phyloP scores from a whole-genome alignment of 1,140 invertebrate genomes.

The Meteorus sp. region DNA sequence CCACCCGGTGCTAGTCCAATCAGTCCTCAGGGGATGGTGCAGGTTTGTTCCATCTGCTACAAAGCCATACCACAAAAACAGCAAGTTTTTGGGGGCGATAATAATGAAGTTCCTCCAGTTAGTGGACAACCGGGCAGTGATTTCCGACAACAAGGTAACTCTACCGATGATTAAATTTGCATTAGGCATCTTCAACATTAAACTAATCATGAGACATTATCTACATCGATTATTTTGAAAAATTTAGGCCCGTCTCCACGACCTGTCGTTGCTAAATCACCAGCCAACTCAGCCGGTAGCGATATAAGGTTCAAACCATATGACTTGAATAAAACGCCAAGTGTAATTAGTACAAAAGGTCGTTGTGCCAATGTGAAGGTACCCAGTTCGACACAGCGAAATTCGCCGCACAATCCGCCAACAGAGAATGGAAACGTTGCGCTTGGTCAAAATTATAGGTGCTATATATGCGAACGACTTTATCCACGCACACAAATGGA shows the following conservation, averaged over 20 bases:
- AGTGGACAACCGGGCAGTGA: conserved; percentile 42
- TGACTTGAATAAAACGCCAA: conserved; percentile 65
- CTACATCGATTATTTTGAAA: conserved; percentile 1
- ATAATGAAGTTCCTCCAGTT: conserved; percentile 53
- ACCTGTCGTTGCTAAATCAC: conserved; percentile 59
- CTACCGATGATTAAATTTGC: too few relatives aligned
- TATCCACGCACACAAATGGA: conserved; percentile 75
- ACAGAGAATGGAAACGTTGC: conserved; percentile 50
- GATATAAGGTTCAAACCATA: conserved; percentile 74
- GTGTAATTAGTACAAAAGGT: conserved; percentile 58
- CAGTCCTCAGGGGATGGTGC: conserved; percentile 78
- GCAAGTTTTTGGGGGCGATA: conserved; percentile 67
- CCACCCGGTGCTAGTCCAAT: conserved; percentile 83
- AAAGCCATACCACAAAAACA: conserved; percentile 81
- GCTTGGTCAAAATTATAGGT: conserved; percentile 61
- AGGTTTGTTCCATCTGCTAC: conserved; percentile 84
- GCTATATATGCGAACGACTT: conserved; percentile 75
- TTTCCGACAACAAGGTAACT: conserved; percentile 50
- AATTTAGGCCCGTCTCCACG: conserved; percentile 49
- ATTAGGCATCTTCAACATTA: too few relatives aligned
- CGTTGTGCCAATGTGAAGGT: conserved; percentile 53
- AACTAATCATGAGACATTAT: neutral
- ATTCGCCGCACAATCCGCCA: conserved; percentile 50
- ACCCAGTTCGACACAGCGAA: conserved; percentile 54
- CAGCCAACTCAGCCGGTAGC: conserved; percentile 60